Evolutionary conservation across 2,113 vertebrate species (phyloP).

Genomic region (Pluvialis apricaria): DNA sequence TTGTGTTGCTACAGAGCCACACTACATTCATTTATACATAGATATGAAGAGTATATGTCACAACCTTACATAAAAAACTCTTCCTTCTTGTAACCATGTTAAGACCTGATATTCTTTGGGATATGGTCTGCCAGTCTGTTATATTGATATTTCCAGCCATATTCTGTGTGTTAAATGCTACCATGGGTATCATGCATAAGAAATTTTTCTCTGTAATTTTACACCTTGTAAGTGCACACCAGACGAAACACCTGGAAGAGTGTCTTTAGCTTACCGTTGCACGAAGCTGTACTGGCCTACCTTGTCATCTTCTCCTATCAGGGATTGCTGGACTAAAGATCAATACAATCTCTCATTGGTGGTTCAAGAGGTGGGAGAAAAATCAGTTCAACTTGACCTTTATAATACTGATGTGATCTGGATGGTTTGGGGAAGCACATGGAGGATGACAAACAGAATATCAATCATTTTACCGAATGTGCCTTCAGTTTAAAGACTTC

Average conservation of each 20-base stretch:
- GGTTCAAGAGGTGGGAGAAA: background rate
- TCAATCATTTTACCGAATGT: background rate
- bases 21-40: background rate
- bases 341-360: background rate
- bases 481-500: background rate
- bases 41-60: background rate
- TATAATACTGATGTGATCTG: background rate
- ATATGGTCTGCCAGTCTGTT: background rate
- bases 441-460: background rate
- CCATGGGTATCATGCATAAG: background rate
- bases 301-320: background rate
- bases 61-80: background rate
- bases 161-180: background rate
- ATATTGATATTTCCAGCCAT: background rate
- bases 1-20: background rate
- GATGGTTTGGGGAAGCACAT: background rate
- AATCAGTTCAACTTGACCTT: background rate
- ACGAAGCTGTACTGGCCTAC: fast-evolving
- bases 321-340: background rate
- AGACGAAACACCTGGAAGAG: background rate
- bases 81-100: background rate
- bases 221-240: background rate
- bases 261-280: fast-evolving
- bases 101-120: background rate
- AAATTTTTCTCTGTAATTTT: background rate